Evolutionary conservation across 2,113 vertebrate species (phyloP), one percentile per base, ranked within the genome.

Genomic region (Chaetodon auriga): DNA sequence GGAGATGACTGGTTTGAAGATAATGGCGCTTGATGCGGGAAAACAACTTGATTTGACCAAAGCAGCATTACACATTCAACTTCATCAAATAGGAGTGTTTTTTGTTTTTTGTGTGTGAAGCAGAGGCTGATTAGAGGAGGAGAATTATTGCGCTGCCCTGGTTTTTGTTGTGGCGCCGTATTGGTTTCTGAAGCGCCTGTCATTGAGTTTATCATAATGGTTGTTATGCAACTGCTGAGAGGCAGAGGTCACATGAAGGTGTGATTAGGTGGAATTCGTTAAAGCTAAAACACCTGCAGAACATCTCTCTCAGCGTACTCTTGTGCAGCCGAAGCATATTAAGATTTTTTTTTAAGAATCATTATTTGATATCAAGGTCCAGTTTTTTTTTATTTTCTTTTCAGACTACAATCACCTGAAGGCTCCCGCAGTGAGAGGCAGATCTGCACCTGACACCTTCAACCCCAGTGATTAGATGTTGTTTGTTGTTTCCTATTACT

Each of bases 401-500:
- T 46, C 38, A 2, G 4, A n/a, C 4, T 38, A 7, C 9, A 76
- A 48, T 16, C 49, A 60, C n/a, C 13, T 15, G 30, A 41, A 49
- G 25, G 53, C 38, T 4, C 18, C 3, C 16, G 18, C 55, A 70
- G 48, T 5, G 46, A 1, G 35, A 7, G 6, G 18, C 43, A 78
- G 49, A 43, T 71, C 81, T 70, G 43, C 41, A 36, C 30, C 53
- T 3, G n/a, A 61, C 35, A 36, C 53, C 68, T 62, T 70, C 36
- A 61, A 43, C 58, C 79, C 9, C 3, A 48, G 15, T 55, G 60
- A 81, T 81, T 71, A 15, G 1, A 45, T 9, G 13, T 14, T 41
- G 15, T 68, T 78, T 35, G 36, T 25, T 70, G 58, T 68, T 73
- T 30, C 30, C 30, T 49, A 86, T 84, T 81, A 13, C 41, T 63